Conservation (phyloP, 2,797 vertebrate genomes). For the Hapalemur alaotrensis region DNA sequence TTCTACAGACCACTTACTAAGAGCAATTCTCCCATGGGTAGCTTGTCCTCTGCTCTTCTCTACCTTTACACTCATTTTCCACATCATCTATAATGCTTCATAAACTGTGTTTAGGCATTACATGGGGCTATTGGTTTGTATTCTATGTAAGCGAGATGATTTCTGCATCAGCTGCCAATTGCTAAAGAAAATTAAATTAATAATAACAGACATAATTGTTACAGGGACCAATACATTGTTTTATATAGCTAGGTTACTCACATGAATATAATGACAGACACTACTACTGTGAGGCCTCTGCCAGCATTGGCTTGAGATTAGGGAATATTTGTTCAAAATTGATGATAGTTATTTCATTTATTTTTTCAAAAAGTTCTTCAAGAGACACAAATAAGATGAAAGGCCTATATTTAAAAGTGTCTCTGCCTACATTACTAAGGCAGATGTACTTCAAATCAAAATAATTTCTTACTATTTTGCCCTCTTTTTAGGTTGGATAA, state of each 20-base stretch:
- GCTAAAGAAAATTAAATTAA: background rate
- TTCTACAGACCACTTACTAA: slow-evolving; percentile 17
- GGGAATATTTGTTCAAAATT: background rate
- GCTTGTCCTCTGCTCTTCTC: background rate
- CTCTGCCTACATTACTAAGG: background rate
- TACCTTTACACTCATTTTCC: background rate
- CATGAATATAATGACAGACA: background rate
- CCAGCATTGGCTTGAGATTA: rapidly evolving
- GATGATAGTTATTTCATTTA: background rate
- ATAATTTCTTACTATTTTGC: slow-evolving; percentile 25
- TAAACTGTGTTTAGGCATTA: background rate
- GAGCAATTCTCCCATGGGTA: slow-evolving; percentile 41
- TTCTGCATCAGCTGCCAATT: background rate
- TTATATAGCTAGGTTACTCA: background rate
- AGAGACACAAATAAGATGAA: background rate
- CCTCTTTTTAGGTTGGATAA: slow-evolving; percentile 12
- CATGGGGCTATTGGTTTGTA: background rate
- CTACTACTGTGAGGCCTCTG: background rate
- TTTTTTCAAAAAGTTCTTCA: background rate
- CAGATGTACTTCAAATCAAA: slow-evolving; percentile 45
- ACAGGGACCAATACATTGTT: background rate
- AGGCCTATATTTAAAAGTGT: background rate
- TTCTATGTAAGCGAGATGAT: background rate
- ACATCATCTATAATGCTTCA: slow-evolving; percentile 6
- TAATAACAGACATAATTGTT: background rate